phyloP scores from a whole-genome alignment of 2,888 invertebrate genomes.

The Clusia tigrina region DNA sequence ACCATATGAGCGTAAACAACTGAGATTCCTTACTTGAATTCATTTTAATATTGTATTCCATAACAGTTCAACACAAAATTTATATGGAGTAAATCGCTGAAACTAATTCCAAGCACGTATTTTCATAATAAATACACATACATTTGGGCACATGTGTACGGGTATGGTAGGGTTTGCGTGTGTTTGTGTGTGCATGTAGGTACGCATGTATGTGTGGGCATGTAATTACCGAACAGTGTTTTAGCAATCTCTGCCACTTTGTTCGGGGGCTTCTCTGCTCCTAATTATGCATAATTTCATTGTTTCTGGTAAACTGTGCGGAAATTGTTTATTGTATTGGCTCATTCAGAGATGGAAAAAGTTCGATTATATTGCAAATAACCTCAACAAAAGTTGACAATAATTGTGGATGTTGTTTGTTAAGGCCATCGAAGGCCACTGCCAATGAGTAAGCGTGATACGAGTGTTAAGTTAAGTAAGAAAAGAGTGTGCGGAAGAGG shows the following conservation, averaged over 20 bases:
- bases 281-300: not conserved
- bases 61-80: too few relatives aligned
- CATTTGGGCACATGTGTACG: slow-evolving; percentile 32
- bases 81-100: slow-evolving; percentile 54
- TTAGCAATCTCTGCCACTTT: slow-evolving; percentile 13
- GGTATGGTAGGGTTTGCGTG: slow-evolving; percentile 17
- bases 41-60: too few relatives aligned
- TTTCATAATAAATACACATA: slow-evolving; percentile 29
- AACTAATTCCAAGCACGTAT: slow-evolving; percentile 53
- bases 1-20: too few relatives aligned
- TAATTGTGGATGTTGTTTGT: not conserved
- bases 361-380: not conserved
- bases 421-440: too few relatives aligned
- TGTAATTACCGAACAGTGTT: slow-evolving; percentile 31
- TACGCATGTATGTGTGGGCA: slow-evolving; percentile 10
- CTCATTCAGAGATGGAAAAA: not conserved
- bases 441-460: too few relatives aligned
- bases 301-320: not conserved
- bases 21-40: too few relatives aligned
- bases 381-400: not conserved
- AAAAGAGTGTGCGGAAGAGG: too few relatives aligned
- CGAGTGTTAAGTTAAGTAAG: too few relatives aligned
- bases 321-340: slow-evolving; percentile 9
- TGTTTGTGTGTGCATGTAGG: slow-evolving; percentile 11
- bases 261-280: slow-evolving; percentile 19